Conservation (phyloP, 2,797 vertebrate species). For the Scolopax rusticola region DNA sequence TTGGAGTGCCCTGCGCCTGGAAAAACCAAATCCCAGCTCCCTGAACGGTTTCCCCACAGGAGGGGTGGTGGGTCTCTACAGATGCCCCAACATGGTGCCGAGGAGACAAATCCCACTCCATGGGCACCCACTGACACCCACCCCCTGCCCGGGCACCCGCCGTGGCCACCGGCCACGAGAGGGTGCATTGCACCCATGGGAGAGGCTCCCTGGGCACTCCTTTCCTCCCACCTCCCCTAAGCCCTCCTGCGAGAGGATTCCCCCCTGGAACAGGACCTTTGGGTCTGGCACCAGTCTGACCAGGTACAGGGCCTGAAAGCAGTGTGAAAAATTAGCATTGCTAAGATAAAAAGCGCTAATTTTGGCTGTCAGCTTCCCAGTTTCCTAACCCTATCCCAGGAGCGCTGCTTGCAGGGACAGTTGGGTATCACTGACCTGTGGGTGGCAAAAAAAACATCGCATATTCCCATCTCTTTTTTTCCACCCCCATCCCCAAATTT, state of each 20-base stretch:
- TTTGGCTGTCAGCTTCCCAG: fast-evolving
- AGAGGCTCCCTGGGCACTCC: background rate
- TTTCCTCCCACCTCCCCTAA: fast-evolving
- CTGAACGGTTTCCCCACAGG: fast-evolving
- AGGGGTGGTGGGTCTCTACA: fast-evolving
- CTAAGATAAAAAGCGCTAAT: fast-evolving
- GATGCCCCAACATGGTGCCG: fast-evolving
- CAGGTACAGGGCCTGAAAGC: fast-evolving
- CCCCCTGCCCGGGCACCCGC: fast-evolving
- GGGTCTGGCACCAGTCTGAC: fast-evolving
- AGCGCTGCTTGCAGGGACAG: background rate
- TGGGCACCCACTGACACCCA: fast-evolving
- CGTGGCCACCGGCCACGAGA: background rate
- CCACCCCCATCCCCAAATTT: background rate
- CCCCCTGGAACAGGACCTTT: fast-evolving
- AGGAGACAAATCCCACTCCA: fast-evolving
- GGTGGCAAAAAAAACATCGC: background rate
- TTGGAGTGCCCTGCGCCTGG: background rate
- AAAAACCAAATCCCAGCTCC: background rate
- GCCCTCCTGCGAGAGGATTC: fast-evolving
- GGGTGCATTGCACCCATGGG: background rate
- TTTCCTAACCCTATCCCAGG: background rate
- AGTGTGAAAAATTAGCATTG: fast-evolving
- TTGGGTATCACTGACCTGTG: fast-evolving
- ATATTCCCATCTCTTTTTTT: background rate